Conservation (phyloP, 2,888 invertebrate species). For the Brenthis ino region DNA sequence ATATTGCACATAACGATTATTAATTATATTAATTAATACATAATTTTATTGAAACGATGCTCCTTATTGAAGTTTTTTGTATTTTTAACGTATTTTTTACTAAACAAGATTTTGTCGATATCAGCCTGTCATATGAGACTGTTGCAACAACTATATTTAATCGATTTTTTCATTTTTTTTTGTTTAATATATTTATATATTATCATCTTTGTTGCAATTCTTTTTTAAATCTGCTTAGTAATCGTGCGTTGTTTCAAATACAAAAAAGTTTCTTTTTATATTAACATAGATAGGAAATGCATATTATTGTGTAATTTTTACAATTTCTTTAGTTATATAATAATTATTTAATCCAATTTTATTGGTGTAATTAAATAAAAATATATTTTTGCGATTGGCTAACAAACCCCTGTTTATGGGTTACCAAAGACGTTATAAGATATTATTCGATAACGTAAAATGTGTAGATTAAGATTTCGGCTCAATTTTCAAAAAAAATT, state of each 20-base stretch:
- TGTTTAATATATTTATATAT: too few species aligned
- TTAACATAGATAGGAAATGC: too few species aligned
- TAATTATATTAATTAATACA: slow-evolving; percentile 14
- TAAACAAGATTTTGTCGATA: too few species aligned
- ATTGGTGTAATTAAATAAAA: background rate
- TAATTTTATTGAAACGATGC: background rate
- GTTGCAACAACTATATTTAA: too few species aligned
- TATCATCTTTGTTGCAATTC: too few species aligned
- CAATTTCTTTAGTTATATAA: too few species aligned
- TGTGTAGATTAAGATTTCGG: slow-evolving; percentile 11
- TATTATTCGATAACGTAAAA: background rate
- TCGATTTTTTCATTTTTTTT: too few species aligned
- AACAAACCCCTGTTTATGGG: slow-evolving; percentile 1
- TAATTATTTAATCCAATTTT: background rate
- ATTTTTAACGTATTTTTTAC: background rate
- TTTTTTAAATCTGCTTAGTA: too few species aligned
- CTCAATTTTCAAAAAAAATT: slow-evolving; percentile 14
- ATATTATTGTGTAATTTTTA: too few species aligned
- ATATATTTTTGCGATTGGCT: background rate
- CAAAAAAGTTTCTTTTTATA: too few species aligned
- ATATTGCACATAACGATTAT: slow-evolving; percentile 15
- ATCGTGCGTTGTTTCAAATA: too few species aligned
- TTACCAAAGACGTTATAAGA: slow-evolving; percentile 27
- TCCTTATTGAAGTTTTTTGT: background rate
- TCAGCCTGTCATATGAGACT: too few species aligned